Evolutionary conservation across 2,113 vertebrate species (phyloP).

Genomic region (Taxidea taxus): DNA sequence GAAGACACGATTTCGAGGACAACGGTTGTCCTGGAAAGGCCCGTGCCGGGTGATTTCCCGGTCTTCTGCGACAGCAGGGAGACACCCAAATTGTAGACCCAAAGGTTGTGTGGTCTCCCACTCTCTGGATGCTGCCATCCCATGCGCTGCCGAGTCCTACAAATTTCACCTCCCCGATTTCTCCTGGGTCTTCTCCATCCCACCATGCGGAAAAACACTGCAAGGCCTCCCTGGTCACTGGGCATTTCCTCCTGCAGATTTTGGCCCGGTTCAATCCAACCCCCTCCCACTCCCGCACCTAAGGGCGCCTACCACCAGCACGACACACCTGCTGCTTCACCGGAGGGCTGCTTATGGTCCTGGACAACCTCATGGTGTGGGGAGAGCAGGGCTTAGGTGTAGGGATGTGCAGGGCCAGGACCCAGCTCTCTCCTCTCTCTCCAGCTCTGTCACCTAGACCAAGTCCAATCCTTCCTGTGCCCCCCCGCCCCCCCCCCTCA

Average conservation of each 20-base stretch:
- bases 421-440: not conserved
- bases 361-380: fast-evolving
- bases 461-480: too few species aligned
- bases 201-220: fast-evolving
- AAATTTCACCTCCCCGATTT: not conserved
- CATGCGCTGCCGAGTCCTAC: not conserved
- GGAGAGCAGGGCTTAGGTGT: not conserved
- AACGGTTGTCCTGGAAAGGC: not conserved
- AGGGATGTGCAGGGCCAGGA: not conserved
- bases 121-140: not conserved
- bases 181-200: not conserved
- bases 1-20: not conserved
- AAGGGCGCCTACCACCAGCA: not conserved
- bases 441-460: not conserved
- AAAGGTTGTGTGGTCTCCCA: not conserved
- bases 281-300: not conserved
- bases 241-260: not conserved
- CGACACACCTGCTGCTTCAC: fast-evolving
- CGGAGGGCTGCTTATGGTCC: not conserved
- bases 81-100: too few species aligned
- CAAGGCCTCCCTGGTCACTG: not conserved
- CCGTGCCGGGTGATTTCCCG: not conserved
- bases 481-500: not conserved
- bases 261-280: not conserved
- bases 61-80: not conserved